phyloP scores from a whole-genome alignment of 2,113 vertebrate genomes.

The Potamarius usumacintae region DNA sequence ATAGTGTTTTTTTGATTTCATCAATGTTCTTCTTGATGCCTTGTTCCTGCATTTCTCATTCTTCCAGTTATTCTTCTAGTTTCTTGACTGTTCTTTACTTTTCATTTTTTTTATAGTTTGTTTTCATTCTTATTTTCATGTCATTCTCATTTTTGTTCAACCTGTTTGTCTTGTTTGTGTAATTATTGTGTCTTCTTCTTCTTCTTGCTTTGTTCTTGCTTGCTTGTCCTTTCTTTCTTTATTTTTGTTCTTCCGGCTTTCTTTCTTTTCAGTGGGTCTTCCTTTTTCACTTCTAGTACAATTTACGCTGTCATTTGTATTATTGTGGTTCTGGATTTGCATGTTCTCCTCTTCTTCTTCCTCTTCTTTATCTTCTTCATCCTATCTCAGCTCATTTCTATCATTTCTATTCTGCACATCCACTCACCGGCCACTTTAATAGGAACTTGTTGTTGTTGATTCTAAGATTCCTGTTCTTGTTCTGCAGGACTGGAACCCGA shows the following conservation, averaged over 20 bases:
- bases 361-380: background rate
- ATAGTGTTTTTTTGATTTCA: background rate
- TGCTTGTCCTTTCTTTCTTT: background rate
- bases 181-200: background rate
- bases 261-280: background rate
- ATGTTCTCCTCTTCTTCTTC: background rate
- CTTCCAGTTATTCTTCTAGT: background rate
- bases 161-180: too few relatives aligned
- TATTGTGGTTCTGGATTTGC: background rate
- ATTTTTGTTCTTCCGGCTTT: background rate
- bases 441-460: too few relatives aligned
- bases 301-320: background rate
- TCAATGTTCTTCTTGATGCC: background rate
- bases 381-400: background rate
- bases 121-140: background rate
- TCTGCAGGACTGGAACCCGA: too few relatives aligned
- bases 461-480: too few relatives aligned
- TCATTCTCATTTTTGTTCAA: background rate
- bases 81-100: background rate
- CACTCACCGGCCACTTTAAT: too few relatives aligned
- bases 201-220: background rate
- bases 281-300: background rate
- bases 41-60: too few relatives aligned
- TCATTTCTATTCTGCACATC: background rate
- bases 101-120: too few relatives aligned